phyloP scores from a whole-genome alignment of 2,797 vertebrate species.

The Lutjanus argentimaculatus region DNA sequence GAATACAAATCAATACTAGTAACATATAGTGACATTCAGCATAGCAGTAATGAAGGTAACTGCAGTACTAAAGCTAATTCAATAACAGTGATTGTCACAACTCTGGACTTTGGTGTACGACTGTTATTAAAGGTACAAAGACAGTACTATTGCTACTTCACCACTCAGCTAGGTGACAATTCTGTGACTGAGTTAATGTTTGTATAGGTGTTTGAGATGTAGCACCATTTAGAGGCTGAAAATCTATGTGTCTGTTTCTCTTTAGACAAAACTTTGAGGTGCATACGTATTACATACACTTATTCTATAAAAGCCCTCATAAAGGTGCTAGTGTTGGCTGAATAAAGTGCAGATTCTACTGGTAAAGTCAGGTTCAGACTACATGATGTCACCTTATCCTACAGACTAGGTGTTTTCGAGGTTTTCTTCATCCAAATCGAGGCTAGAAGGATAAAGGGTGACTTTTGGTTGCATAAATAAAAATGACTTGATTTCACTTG shows the following conservation, averaged over 20 bases:
- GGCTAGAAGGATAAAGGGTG: not conserved
- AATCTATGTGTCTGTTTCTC: not conserved
- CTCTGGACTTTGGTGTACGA: not conserved
- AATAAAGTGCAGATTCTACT: constrained; percentile 11
- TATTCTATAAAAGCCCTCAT: not conserved
- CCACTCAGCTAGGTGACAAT: not conserved
- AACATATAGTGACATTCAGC: constrained; percentile 2
- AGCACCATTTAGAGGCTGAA: not conserved
- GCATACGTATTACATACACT: not conserved
- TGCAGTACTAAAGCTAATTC: constrained; percentile 8
- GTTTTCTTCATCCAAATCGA: not conserved
- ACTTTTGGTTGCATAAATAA: not conserved
- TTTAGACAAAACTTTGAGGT: not conserved
- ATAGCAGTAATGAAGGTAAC: constrained; percentile 14
- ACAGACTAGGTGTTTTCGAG: not conserved
- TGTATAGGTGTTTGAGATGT: not conserved
- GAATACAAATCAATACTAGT: constrained; percentile 24
- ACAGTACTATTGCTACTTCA: constrained; percentile 1
- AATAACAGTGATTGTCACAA: constrained; percentile 36
- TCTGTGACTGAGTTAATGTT: constrained; percentile 1
- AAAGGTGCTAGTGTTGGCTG: not conserved
- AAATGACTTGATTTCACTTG: not conserved
- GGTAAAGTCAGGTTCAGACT: not conserved
- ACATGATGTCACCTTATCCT: not conserved
- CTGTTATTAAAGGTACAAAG: not conserved